These are phyloP conservation scores for Battus philenor DNA, from an alignment of 1,140 invertebrate species.

Conservation along the genomic window DNA sequence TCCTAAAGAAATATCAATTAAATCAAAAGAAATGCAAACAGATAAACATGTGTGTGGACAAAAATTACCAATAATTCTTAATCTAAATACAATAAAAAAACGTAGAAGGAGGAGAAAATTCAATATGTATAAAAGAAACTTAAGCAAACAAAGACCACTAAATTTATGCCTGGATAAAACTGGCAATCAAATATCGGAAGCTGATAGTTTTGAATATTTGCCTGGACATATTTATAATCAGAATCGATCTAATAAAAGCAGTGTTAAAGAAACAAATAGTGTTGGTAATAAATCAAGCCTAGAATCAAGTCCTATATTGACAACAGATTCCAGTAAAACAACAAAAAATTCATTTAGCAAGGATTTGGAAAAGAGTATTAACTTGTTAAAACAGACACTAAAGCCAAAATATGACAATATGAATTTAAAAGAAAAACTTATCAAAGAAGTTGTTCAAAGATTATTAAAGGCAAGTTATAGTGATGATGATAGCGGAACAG, in stretches of 20 bases:
- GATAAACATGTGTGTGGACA: constrained; percentile 18
- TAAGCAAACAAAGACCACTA: constrained; percentile 25
- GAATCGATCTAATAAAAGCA: constrained; percentile 43
- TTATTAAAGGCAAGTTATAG: constrained; percentile 57
- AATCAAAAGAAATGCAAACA: constrained; percentile 16
- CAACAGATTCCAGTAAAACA: constrained; percentile 62
- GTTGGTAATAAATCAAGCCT: constrained; percentile 60
- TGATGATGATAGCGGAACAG: constrained; percentile 55
- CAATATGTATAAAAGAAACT: constrained; percentile 32
- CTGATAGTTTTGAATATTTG: constrained; percentile 75
- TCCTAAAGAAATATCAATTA: constrained; percentile 24
- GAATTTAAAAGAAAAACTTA: constrained; percentile 53
- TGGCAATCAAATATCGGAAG: constrained; percentile 58
- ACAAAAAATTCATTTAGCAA: constrained; percentile 56
- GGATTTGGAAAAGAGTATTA: constrained; percentile 63
- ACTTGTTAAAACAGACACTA: constrained; percentile 48
- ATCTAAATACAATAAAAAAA: constrained; percentile 50
- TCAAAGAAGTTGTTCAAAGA: constrained; percentile 62
- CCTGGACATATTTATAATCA: constrained; percentile 68
- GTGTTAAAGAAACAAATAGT: constrained; percentile 23
- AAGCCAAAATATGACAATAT: constrained; percentile 45
- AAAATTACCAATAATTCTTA: constrained; percentile 47
- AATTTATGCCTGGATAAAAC: constrained; percentile 40
- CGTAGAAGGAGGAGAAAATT: constrained; percentile 40
- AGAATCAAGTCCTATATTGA: constrained; percentile 54